A percentile compares a stretch with the other conserved stretches of the same genome.
Evolutionary conservation across 2,797 vertebrate genomes (phyloP).

Genomic region (Nannoperca australis): DNA sequence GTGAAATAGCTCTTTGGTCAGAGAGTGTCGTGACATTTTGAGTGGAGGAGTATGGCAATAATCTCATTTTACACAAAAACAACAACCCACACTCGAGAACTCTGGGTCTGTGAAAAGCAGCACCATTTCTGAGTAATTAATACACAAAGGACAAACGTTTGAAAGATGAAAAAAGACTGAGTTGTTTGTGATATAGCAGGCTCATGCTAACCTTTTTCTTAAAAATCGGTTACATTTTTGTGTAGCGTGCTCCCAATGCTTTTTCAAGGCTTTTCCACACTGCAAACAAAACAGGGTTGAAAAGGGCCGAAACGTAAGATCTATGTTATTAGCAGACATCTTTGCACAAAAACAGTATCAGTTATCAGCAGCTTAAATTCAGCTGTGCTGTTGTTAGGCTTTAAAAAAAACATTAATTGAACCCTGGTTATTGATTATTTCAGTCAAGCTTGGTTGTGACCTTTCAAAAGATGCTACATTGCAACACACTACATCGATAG

Average conservation of each 20-base stretch:
- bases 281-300: neutral
- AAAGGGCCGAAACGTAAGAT: neutral
- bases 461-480: neutral
- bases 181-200: slow-evolving; percentile 1
- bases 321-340: neutral
- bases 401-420: slow-evolving; percentile 9
- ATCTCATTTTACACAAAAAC: slow-evolving; percentile 25
- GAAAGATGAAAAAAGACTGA: neutral
- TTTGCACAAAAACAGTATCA: neutral
- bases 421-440: slow-evolving; percentile 9
- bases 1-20: slow-evolving; percentile 33
- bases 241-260: neutral
- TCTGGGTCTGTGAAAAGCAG: neutral
- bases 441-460: neutral
- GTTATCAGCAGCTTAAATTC: neutral
- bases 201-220: neutral
- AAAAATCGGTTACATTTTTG: neutral
- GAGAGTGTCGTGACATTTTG: slow-evolving; percentile 44
- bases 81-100: slow-evolving; percentile 13
- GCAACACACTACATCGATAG: slow-evolving; percentile 12
- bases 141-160: slow-evolving; percentile 24
- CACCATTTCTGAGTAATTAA: slow-evolving; percentile 18
- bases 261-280: neutral
- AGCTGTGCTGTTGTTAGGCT: neutral
- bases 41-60: neutral